Evolutionary conservation across 1,140 invertebrate species (phyloP).

Genomic region (Uloborus diversus): DNA sequence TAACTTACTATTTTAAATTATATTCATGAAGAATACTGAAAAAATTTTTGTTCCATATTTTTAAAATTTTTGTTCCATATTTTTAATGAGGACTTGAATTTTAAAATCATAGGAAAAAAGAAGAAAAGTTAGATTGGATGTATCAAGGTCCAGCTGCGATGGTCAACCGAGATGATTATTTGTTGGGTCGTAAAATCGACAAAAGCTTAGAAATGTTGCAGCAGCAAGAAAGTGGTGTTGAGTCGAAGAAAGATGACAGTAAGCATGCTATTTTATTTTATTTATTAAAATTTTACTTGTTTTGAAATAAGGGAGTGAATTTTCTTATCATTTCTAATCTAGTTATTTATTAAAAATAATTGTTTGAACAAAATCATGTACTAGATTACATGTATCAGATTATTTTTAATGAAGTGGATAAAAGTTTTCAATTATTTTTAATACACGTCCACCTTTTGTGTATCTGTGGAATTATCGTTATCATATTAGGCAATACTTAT

Average conservation of each 20-base stretch:
- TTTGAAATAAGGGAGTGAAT: neutral
- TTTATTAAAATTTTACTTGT: neutral
- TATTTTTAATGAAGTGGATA: too few relatives aligned
- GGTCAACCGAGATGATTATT: conserved; percentile 86
- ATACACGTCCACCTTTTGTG: neutral
- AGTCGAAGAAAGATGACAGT: conserved; percentile 35
- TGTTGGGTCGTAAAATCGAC: conserved; percentile 87
- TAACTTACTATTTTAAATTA: too few relatives aligned
- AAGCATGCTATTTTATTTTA: neutral
- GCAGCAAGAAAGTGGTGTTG: conserved; percentile 70
- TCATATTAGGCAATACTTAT: too few relatives aligned
- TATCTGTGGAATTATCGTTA: too few relatives aligned
- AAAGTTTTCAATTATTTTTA: too few relatives aligned
- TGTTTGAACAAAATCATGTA: too few relatives aligned
- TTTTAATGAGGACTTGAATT: neutral
- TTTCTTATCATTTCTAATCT: conserved; percentile 73
- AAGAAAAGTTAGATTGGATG: conserved; percentile 82
- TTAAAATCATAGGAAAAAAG: conserved; percentile 58
- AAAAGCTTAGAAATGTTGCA: conserved; percentile 80
- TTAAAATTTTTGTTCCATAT: neutral
- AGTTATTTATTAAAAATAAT: too few relatives aligned
- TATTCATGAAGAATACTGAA: neutral
- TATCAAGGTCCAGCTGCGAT: conserved; percentile 82
- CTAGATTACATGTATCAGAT: too few relatives aligned
- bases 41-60: neutral